Evolutionary conservation across 2,888 invertebrate genomes (phyloP).

Genomic region (Eustalomyia histrio): DNA sequence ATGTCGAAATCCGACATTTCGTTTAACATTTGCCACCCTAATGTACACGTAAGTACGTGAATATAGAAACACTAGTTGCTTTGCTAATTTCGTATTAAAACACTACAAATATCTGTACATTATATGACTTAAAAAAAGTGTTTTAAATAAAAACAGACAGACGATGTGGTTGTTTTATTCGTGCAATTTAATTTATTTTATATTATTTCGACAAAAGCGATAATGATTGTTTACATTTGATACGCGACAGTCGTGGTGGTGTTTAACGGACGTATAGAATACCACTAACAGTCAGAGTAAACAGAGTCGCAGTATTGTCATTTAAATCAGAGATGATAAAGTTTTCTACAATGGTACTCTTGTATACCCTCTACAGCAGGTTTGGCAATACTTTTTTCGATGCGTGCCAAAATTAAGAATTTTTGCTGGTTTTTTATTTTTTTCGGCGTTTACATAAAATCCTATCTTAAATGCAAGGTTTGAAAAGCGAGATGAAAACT

Average conservation of each 20-base stretch:
- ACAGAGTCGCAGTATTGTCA: background rate
- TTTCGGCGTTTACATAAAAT: too few relatives aligned
- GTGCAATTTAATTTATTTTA: background rate
- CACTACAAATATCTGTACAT: conserved; percentile 5
- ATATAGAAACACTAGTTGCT: conserved; percentile 33
- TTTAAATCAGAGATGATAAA: too few relatives aligned
- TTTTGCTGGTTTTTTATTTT: too few relatives aligned
- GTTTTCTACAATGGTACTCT: too few relatives aligned
- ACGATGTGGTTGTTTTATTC: background rate
- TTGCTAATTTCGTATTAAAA: conserved; percentile 26
- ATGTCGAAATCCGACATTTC: too few relatives aligned
- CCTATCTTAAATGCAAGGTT: too few relatives aligned
- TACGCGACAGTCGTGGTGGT: conserved; percentile 8
- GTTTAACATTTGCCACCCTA: too few relatives aligned
- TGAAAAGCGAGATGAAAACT: too few relatives aligned
- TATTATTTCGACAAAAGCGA: conserved; percentile 25
- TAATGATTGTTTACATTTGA: conserved; percentile 34
- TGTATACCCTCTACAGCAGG: too few relatives aligned
- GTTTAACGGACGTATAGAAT: conserved; percentile 8
- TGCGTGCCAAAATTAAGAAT: too few relatives aligned
- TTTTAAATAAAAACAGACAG: background rate
- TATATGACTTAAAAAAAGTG: background rate
- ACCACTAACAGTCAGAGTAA: conserved; percentile 39
- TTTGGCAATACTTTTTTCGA: too few relatives aligned
- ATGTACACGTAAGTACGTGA: background rate